Percentiles rank a stretch among this genome's conserved stretches.
Evolutionary conservation across 2,113 vertebrate species (phyloP).

Genomic region (Okapia johnstoni): DNA sequence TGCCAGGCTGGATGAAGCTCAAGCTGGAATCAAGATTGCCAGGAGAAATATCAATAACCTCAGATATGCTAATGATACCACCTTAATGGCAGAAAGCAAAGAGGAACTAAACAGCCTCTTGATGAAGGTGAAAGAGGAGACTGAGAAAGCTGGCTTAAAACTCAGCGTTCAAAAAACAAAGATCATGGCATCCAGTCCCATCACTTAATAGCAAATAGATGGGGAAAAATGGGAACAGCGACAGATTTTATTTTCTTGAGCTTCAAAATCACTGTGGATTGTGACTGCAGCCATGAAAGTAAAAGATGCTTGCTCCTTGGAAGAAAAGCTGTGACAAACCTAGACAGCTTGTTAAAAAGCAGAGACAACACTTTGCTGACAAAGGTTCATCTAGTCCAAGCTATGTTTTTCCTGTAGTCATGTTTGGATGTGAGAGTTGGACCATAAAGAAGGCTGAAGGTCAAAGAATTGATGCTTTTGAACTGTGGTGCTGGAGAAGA

Average conservation of each 20-base stretch:
- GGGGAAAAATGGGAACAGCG: background rate
- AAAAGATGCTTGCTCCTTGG: background rate
- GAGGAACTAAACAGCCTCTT: background rate
- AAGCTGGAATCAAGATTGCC: background rate
- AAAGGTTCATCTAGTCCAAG: background rate
- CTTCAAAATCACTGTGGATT: background rate
- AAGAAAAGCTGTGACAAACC: background rate
- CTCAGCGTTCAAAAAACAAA: background rate
- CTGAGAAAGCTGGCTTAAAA: background rate
- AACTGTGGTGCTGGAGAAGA: background rate
- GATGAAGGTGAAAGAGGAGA: background rate
- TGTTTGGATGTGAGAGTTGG: background rate
- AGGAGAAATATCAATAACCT: background rate
- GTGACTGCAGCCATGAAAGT: background rate
- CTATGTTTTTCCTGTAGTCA: background rate
- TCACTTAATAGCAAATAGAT: background rate
- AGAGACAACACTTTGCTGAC: background rate
- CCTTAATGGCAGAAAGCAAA: background rate
- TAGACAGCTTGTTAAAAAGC: background rate
- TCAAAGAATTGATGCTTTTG: background rate
- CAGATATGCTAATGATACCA: background rate
- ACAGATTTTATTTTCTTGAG: background rate
- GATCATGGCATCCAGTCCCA: background rate
- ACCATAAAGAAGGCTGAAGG: background rate
- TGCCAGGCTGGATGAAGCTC: background rate